phyloP scores from a whole-genome alignment of 2,113 vertebrate genomes.

The Lipophrys pholis region DNA sequence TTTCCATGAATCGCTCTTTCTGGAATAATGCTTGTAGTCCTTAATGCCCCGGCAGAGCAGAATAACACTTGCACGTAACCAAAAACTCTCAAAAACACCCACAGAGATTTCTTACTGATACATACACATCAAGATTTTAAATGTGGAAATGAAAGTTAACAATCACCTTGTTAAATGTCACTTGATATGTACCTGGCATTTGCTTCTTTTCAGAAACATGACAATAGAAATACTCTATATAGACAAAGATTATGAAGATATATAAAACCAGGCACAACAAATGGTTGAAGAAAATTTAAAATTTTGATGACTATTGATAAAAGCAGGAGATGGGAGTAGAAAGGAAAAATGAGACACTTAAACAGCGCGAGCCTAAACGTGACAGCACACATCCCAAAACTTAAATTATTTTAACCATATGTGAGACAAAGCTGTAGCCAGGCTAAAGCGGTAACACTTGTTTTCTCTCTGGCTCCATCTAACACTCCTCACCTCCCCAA shows the following conservation, averaged over 20 bases:
- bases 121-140: conserved; percentile 47
- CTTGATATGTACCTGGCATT: conserved; percentile 61
- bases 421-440: conserved; percentile 17
- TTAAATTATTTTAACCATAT: too few relatives aligned
- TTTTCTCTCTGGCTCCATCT: conserved; percentile 19
- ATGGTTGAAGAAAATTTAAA: too few relatives aligned
- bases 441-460: conserved; percentile 17
- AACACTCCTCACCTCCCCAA: conserved; percentile 47
- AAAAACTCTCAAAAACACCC: conserved; percentile 59
- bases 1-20: conserved; percentile 67
- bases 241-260: too few relatives aligned
- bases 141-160: conserved; percentile 70
- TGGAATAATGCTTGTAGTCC: conserved; percentile 60
- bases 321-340: too few relatives aligned
- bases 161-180: conserved; percentile 70
- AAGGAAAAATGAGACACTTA: too few relatives aligned
- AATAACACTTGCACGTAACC: conserved; percentile 60
- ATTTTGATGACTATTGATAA: too few relatives aligned
- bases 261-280: too few relatives aligned
- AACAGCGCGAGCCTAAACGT: too few relatives aligned
- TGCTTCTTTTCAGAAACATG: conserved; percentile 41
- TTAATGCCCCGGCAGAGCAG: conserved; percentile 45
- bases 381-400: too few relatives aligned
- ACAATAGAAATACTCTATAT: too few relatives aligned
- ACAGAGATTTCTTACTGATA: conserved; percentile 57